Conservation (phyloP, 92 coral and sea anemone species). For the Zoanthus sociatus region DNA sequence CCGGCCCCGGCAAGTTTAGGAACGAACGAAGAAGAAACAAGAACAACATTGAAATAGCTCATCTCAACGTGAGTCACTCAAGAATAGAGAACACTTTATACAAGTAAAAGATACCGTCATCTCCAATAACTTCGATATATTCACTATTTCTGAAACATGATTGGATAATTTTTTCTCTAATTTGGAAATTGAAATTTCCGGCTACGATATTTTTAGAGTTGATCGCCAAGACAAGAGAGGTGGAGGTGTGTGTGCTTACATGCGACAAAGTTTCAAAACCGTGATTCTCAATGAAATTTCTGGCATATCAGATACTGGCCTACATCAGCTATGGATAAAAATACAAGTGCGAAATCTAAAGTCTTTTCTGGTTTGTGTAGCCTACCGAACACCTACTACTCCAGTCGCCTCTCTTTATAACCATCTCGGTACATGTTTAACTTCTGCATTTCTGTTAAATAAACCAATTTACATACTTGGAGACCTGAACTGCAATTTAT, state of each 20-base stretch:
- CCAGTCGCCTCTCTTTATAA: slow-evolving; percentile 48
- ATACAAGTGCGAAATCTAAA: slow-evolving; percentile 60
- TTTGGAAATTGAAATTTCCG: slow-evolving; percentile 74
- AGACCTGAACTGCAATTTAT: slow-evolving; percentile 59
- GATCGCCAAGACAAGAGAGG: slow-evolving; percentile 71
- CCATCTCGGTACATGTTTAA: slow-evolving; percentile 51
- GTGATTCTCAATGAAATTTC: slow-evolving; percentile 54
- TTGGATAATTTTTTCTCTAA: slow-evolving; percentile 60
- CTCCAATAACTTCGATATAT: slow-evolving; percentile 60
- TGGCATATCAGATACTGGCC: slow-evolving; percentile 49
- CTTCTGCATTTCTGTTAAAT: slow-evolving; percentile 46
- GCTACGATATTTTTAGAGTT: slow-evolving; percentile 64
- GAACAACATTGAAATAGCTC: slow-evolving; percentile 57
- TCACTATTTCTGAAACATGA: slow-evolving; percentile 79
- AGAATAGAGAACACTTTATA: slow-evolving; percentile 67
- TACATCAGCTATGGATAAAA: slow-evolving; percentile 69
- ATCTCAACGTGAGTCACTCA: slow-evolving; percentile 64
- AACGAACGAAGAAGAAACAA: slow-evolving; percentile 37
- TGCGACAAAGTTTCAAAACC: slow-evolving; percentile 57
- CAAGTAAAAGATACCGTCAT: slow-evolving; percentile 60
- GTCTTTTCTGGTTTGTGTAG: slow-evolving; percentile 55
- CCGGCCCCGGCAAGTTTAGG: slow-evolving; percentile 52
- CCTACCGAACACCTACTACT: slow-evolving; percentile 59
- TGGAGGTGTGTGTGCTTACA: slow-evolving; percentile 60
- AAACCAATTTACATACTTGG: slow-evolving; percentile 63